Percentiles rank a stretch among this genome's conserved stretches.
These are phyloP conservation scores for Calypte anna DNA, from an alignment of 2,113 vertebrate species.

Conservation along the genomic window DNA sequence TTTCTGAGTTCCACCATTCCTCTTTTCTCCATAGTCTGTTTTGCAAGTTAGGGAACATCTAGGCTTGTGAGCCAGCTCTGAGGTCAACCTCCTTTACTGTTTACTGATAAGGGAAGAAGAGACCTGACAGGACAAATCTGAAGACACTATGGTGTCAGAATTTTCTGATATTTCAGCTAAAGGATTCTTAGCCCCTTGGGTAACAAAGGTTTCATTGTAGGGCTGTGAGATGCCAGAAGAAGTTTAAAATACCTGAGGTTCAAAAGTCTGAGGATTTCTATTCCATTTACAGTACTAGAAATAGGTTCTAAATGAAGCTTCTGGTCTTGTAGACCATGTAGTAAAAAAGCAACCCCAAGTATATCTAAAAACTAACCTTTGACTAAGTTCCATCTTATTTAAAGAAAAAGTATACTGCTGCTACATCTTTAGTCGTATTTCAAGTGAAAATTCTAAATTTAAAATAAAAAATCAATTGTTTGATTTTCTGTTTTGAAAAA, in stretches of 20 bases:
- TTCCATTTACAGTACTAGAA: not conserved
- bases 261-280: not conserved
- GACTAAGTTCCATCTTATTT: not conserved
- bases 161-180: not conserved
- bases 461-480: not conserved
- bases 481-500: not conserved
- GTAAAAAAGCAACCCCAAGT: not conserved
- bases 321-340: not conserved
- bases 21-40: not conserved
- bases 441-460: slow-evolving; percentile 22
- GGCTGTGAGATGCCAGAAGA: not conserved
- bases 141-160: not conserved
- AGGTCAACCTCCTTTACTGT: not conserved
- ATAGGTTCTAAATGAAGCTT: not conserved
- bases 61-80: not conserved
- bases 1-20: not conserved
- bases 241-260: not conserved
- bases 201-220: not conserved
- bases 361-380: not conserved
- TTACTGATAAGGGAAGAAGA: not conserved
- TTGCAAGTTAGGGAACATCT: not conserved
- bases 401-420: not conserved
- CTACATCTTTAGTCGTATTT: slow-evolving; percentile 4
- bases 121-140: not conserved
- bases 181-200: not conserved